These are phyloP conservation scores for Parnassius smintheus DNA, from an alignment of 2,888 invertebrate genomes.

Conservation along the genomic window DNA sequence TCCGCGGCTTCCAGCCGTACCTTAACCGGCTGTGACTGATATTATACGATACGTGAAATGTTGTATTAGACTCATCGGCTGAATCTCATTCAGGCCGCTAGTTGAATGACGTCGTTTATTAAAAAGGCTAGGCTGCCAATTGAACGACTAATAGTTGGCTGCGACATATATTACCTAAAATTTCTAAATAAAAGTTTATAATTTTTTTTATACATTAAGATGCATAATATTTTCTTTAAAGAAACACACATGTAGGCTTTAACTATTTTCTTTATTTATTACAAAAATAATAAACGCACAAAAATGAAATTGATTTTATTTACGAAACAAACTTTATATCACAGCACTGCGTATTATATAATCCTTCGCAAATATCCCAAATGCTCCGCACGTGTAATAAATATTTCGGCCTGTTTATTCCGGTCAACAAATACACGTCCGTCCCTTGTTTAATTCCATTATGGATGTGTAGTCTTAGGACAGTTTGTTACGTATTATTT, in stretches of 20 bases:
- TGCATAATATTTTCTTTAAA: slow-evolving; percentile 4
- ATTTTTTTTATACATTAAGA: too few species aligned
- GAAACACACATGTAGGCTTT: neutral
- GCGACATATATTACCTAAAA: too few species aligned
- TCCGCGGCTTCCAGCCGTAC: too few species aligned
- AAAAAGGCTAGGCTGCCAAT: too few species aligned
- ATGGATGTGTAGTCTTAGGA: slow-evolving; percentile 36
- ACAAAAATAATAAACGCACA: too few species aligned
- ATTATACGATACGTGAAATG: too few species aligned
- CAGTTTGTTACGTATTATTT: slow-evolving; percentile 34
- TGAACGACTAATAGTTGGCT: too few species aligned
- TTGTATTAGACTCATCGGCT: too few species aligned
- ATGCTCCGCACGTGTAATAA: slow-evolving; percentile 33
- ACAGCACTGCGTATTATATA: slow-evolving; percentile 28
- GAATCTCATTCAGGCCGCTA: too few species aligned
- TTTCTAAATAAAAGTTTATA: too few species aligned
- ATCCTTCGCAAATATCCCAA: slow-evolving; percentile 36
- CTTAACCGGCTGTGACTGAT: too few species aligned
- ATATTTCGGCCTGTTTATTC: slow-evolving; percentile 41
- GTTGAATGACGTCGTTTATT: too few species aligned
- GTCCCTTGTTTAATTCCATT: slow-evolving; percentile 41
- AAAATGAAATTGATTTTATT: neutral
- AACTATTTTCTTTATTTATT: neutral
- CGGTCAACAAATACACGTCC: slow-evolving; percentile 38
- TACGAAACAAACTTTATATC: slow-evolving; percentile 15